Conservation (phyloP, 2,113 vertebrate genomes). For the Dasypus novemcinctus region DNA sequence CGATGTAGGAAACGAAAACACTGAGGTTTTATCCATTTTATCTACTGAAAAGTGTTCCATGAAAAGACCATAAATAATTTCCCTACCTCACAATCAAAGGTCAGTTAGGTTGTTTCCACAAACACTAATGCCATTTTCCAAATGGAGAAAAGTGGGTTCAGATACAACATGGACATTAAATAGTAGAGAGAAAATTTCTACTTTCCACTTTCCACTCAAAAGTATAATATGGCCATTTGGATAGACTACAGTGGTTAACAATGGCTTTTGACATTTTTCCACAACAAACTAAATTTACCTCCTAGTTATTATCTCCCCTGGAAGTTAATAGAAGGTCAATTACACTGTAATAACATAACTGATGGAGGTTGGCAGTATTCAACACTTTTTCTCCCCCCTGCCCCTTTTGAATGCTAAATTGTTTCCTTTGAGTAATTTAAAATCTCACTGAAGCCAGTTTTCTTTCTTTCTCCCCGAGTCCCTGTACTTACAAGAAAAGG, state of each 20-base stretch:
- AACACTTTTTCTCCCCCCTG: not conserved
- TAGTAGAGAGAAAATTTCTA: not conserved
- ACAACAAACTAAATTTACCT: conserved; percentile 50
- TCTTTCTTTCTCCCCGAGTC: not conserved
- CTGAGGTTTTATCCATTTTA: not conserved
- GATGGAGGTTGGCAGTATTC: conserved; percentile 20
- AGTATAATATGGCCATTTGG: not conserved
- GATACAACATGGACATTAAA: not conserved
- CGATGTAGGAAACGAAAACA: too few relatives aligned
- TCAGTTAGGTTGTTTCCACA: not conserved
- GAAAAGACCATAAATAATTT: not conserved
- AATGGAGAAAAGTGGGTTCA: not conserved
- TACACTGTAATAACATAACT: conserved; percentile 28
- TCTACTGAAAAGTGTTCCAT: not conserved
- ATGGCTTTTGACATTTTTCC: conserved; percentile 38
- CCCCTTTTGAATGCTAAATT: not conserved
- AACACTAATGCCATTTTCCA: conserved; percentile 2
- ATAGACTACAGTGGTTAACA: conserved; percentile 43
- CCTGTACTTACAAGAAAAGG: not conserved
- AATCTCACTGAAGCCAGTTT: not conserved
- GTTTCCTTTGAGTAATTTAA: conserved; percentile 30
- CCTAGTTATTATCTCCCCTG: conserved; percentile 55
- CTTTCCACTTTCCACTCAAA: not conserved
- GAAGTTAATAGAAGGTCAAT: conserved; percentile 68
- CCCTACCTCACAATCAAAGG: not conserved